These are phyloP conservation scores for Epinephelus moara DNA, from an alignment of 2,113 vertebrate species.

Conservation along the genomic window DNA sequence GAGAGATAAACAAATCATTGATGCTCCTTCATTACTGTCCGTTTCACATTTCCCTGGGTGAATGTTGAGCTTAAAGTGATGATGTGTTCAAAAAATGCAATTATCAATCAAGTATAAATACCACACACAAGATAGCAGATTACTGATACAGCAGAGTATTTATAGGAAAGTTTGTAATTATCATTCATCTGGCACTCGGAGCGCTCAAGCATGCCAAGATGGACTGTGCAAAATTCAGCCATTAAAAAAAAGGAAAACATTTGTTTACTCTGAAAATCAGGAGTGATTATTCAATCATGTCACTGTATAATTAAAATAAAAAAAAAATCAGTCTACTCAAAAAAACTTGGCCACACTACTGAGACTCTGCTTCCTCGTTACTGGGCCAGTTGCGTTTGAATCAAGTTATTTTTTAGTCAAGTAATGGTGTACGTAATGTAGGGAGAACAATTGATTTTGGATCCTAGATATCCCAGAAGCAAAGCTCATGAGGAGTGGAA, in stretches of 20 bases:
- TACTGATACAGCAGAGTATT: conserved; percentile 42
- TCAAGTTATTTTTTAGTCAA: conserved; percentile 20
- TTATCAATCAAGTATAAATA: conserved; percentile 13
- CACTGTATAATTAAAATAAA: conserved; percentile 51
- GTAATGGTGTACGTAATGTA: conserved; percentile 28
- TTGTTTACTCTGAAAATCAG: conserved; percentile 66
- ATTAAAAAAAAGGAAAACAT: conserved; percentile 35
- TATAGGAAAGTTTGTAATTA: conserved; percentile 56
- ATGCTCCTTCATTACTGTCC: conserved; percentile 19
- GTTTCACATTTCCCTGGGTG: conserved; percentile 14
- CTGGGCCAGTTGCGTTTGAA: conserved; percentile 32
- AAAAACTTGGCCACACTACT: conserved; percentile 44
- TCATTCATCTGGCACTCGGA: conserved; percentile 51
- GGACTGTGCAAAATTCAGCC: conserved; percentile 48
- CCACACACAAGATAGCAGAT: conserved; percentile 11
- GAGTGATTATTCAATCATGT: conserved; percentile 59
- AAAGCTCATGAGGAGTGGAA: conserved; percentile 23
- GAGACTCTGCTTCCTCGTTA: conserved; percentile 38
- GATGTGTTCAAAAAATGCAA: background rate
- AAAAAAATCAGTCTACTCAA: conserved; percentile 33
- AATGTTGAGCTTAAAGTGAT: background rate
- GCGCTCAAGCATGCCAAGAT: conserved; percentile 41
- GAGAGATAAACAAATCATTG: conserved; percentile 41
- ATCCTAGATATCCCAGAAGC: conserved; percentile 32
- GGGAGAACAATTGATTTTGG: conserved; percentile 41